Evolutionary conservation across 2,797 vertebrate genomes (phyloP), one percentile per base, ranked within the genome.

Genomic region (Masticophis lateralis): DNA sequence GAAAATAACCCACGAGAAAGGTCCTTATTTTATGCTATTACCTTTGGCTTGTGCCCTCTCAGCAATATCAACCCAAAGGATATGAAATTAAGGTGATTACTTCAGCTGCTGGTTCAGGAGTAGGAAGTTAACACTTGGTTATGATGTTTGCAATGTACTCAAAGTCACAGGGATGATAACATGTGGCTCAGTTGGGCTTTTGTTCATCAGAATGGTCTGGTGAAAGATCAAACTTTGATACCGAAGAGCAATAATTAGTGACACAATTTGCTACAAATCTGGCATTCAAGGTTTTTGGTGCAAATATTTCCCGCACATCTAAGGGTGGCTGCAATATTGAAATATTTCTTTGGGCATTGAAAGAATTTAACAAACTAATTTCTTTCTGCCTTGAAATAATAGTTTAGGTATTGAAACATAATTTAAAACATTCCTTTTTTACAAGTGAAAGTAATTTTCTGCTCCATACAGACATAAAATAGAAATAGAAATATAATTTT

Each of bases 1-100:
- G 94, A 74, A 91, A 94, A 87, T 93, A 93, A 93, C 92, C 79
- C 87, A 79, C 14, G 28, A 91, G 92, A 94, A 79, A 93, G 63
- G n/a, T 28, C 12, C 12, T 90, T 79, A 90, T 89, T 95, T 90
- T 91, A 28, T 88, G 27, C 1, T 86, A 14, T 91, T 94, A 79
- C 3, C 4, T 43, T 59, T 86, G 4, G 56, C 16, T 63, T 94
- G 87, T 69, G 28, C 83, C 94, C 0, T 22, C 89, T 94, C 89
- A 94, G 93, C 69, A 94, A 91, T 74, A 92, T 91, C 51, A 91
- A 32, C 0, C 14, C 12, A 89, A 91, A 93, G 43, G 11, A 5
- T 91, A 37, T 92, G 92, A 92, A 93, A 79, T 89, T 94, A 89
- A 6, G 59, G 1, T 74, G 63, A 86, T 47, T 94, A 47, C 8